Evolutionary conservation across 2,797 vertebrate genomes (phyloP), one percentile per base, ranked within the genome.

Genomic region (Pipistrellus pygmaeus): DNA sequence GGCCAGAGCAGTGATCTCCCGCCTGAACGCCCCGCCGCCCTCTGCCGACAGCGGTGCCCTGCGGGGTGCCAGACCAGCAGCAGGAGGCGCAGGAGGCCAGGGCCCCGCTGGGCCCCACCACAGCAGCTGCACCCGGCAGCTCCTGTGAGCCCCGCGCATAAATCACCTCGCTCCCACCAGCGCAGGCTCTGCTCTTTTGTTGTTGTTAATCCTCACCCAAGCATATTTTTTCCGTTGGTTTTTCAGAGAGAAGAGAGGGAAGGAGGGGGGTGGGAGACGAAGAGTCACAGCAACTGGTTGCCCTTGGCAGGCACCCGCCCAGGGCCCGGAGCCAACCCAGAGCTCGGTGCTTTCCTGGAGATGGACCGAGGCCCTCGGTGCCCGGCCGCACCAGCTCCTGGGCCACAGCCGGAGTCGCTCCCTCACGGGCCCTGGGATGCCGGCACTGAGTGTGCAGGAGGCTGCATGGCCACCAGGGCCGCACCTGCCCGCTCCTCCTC

Each of bases 401-500:
- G 1, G 30, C 62, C 30, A 30, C 25, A 13, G 57, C 11, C 2
- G 57, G 57, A 44, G 44, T 10, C 44, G 44, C 44, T 44, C 9
- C 44, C 44, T 44, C 44, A 10, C 44, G 8, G 44, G 10, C 0
- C 44, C 44, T 44, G 53, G 53, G 20, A 2, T 6, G 13, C 14
- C 21, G 8, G 30, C 14, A 6, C n/a, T 3, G 2, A 44, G 18
- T 48, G 30, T 10, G 2, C 2, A 14, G 66, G 73, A 15, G 57
- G 11, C 60, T 18, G 0, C 5, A 1, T 2, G n/a, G 48, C 8
- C 14, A 7, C 3, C 23, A 21, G 46, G 11, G 46, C 27, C 11
- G 12, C 0, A 0, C 17, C 13, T 0, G 0, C 57, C 32, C 3
- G n/a, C 3, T 12, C 57, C 32, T n/a, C 53, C 20, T 2, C 57